Percentiles rank a stretch among this genome's conserved stretches.
phyloP scores from a whole-genome alignment of 2,113 vertebrate genomes.

The Onychostoma macrolepis region DNA sequence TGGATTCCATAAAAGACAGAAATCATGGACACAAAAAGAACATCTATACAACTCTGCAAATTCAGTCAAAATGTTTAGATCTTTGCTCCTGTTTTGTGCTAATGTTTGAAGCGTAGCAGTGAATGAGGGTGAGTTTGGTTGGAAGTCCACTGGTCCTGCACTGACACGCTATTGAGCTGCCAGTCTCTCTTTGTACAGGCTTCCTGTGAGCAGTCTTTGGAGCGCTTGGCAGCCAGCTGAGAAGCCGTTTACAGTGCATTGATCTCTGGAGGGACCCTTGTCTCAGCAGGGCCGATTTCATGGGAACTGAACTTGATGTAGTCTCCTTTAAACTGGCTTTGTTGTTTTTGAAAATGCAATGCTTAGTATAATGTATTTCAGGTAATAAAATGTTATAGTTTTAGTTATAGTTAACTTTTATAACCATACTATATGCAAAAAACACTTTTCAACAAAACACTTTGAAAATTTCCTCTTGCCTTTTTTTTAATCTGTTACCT shows the following conservation, averaged over 20 bases:
- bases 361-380: not conserved
- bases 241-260: slow-evolving; percentile 63
- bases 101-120: not conserved
- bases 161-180: slow-evolving; percentile 55
- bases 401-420: no score
- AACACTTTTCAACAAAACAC: not conserved
- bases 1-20: not conserved
- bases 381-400: not conserved
- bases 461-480: not conserved
- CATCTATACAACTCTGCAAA: not conserved
- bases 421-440: not conserved
- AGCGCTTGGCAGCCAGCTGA: slow-evolving; percentile 56
- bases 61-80: not conserved
- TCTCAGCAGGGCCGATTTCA: slow-evolving; percentile 65
- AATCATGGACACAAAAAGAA: not conserved
- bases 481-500: not conserved
- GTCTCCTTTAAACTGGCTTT: slow-evolving; percentile 51
- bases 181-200: slow-evolving; percentile 59
- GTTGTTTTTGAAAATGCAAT: slow-evolving; percentile 17
- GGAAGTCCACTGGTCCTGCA: not conserved
- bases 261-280: slow-evolving; percentile 44
- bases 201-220: slow-evolving; percentile 55
- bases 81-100: not conserved
- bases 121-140: slow-evolving; percentile 1
- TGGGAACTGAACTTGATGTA: slow-evolving; percentile 70